A percentile compares a stretch with the other conserved stretches of the same genome.
phyloP scores from a whole-genome alignment of 2,797 vertebrate species.

The Bucorvus abyssinicus region DNA sequence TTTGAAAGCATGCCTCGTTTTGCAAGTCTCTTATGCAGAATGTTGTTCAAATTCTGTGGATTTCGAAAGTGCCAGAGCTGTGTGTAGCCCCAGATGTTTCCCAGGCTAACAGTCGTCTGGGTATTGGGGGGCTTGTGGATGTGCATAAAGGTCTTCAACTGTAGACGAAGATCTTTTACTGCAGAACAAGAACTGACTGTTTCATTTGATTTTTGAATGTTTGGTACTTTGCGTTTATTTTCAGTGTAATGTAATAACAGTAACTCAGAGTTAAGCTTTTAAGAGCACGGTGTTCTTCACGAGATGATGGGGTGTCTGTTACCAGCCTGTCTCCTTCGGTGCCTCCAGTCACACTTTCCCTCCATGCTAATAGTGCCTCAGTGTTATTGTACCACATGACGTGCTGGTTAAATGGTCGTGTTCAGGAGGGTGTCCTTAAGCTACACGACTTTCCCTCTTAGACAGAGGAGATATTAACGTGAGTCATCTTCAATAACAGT shows the following conservation, averaged over 20 bases:
- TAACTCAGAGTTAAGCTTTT: background rate
- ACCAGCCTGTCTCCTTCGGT: background rate
- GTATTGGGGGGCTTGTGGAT: background rate
- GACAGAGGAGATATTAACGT: background rate
- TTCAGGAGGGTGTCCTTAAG: background rate
- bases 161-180: background rate
- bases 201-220: background rate
- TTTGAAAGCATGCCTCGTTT: background rate
- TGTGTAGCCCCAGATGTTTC: background rate
- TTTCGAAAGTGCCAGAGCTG: background rate
- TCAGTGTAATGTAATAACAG: background rate
- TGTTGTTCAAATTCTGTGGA: background rate
- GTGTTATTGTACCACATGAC: background rate
- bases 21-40: background rate
- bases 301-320: background rate
- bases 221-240: background rate
- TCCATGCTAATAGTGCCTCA: background rate
- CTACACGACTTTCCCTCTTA: background rate
- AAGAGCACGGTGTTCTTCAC: background rate
- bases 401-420: background rate
- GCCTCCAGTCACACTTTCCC: background rate
- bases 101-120: background rate
- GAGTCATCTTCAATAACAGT: constrained; percentile 13
- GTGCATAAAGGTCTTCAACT: background rate
- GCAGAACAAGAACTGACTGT: background rate